Conservation (phyloP, 2,113 vertebrate species). For the Emberiza fucata region DNA sequence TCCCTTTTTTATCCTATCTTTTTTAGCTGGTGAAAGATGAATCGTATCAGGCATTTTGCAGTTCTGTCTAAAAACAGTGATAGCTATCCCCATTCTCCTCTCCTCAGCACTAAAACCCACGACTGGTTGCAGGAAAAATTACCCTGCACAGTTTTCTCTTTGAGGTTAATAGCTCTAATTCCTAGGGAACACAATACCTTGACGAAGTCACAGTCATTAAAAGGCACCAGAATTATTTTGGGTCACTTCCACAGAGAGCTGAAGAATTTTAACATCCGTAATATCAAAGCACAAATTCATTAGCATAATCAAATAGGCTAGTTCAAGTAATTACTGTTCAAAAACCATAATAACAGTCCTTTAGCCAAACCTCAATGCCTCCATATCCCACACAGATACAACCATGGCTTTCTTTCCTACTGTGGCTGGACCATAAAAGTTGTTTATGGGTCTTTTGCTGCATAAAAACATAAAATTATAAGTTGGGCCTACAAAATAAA, state of each 20-base stretch:
- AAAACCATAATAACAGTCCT: not conserved
- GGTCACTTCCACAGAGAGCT: not conserved
- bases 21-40: not conserved
- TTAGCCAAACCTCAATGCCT: not conserved
- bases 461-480: not conserved
- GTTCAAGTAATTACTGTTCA: constrained; percentile 32
- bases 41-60: not conserved
- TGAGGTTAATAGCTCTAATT: not conserved
- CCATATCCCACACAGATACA: not conserved
- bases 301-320: constrained; percentile 17
- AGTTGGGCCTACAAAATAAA: not conserved
- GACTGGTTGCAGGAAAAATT: not conserved
- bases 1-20: not conserved
- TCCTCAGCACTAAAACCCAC: not conserved
- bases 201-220: not conserved
- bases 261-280: not conserved
- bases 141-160: not conserved
- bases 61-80: not conserved
- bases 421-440: not conserved
- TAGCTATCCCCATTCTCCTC: not conserved
- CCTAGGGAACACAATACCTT: not conserved
- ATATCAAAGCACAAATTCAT: constrained; percentile 44
- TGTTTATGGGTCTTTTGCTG: not conserved
- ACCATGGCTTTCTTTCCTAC: not conserved
- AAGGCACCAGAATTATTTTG: constrained; percentile 13